A percentile compares a stretch with the other conserved stretches of the same genome.
Evolutionary conservation across 2,113 vertebrate genomes (phyloP).

Genomic region (Piaya cayana): DNA sequence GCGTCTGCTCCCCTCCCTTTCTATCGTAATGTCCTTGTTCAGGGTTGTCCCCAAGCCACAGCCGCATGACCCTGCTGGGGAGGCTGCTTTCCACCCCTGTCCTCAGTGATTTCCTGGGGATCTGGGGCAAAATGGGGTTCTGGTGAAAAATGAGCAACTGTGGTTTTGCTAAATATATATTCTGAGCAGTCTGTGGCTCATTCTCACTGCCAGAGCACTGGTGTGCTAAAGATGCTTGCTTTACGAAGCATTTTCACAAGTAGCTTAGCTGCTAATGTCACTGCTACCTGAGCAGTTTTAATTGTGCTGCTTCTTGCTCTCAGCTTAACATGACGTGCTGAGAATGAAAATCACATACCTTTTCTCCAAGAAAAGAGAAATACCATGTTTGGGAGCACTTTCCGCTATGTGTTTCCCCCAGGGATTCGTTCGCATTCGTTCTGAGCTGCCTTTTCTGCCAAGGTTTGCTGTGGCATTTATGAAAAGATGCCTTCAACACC

Average conservation of each 20-base stretch:
- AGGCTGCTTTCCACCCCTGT: not conserved
- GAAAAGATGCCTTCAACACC: not conserved
- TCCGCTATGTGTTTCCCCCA: not conserved
- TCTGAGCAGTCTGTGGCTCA: not conserved
- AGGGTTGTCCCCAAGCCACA: not conserved
- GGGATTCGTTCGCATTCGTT: not conserved
- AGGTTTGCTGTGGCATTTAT: conserved; percentile 33
- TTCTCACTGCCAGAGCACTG: not conserved
- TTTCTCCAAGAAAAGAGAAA: not conserved
- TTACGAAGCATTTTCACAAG: conserved; percentile 50
- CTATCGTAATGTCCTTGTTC: fast-evolving
- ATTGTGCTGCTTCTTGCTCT: conserved; percentile 18
- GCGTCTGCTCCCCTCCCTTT: not conserved
- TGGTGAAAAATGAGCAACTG: not conserved
- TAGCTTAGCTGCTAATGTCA: conserved; percentile 47
- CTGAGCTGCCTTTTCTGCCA: not conserved
- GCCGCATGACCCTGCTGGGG: fast-evolving
- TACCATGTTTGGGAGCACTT: not conserved
- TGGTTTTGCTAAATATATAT: not conserved
- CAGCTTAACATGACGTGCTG: not conserved
- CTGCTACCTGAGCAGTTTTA: conserved; percentile 56
- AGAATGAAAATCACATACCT: conserved; percentile 37
- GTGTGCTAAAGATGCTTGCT: not conserved
- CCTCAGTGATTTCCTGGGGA: not conserved
- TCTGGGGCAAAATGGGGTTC: not conserved